Evolutionary conservation across 2,888 invertebrate species (phyloP), one percentile per base, ranked within the genome.

Genomic region (Hanleya hanleyi): DNA sequence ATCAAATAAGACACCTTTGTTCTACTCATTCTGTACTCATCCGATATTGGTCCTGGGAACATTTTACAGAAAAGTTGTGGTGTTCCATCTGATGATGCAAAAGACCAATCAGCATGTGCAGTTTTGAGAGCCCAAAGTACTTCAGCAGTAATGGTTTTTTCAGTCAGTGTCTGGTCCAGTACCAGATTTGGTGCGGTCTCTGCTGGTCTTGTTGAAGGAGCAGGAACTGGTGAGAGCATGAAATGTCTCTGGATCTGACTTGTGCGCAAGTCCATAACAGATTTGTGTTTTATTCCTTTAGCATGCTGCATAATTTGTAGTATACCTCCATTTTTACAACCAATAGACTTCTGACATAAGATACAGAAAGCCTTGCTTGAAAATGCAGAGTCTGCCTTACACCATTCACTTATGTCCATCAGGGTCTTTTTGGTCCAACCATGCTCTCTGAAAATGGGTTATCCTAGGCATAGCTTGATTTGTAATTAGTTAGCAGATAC

Each of bases 1-100:
- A 78, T 50, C 35, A 74, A 15, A 70, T 78, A 76, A 15, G 74
- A 78, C 9, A 76, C 65, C 68, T 76, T 78, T 18, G 69, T 47
- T 67, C 64, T 68, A 69, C 75, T 74, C 74, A 76, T 71, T 49
- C 73, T 49, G 41, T 76, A 78, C 32, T 70, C 69, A 32, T 72
- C 57, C 33, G 69, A 29, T 12, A 71, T 38, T 37, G 22, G 32
- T 26, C 70, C 71, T 26, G 73, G 71, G 51, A 78, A 78, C 74
- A 78, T 78, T 7, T 61, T 26, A 18, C 71, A 33, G 50, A 76
- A 76, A 15, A 72, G 62, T 15, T 26, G 18, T 9, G 35, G 61
- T 36, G 73, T 47, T 22, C 61, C 71, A 64, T 72, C 70, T 51
- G 67, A 74, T 61, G 74, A 77, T 38, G 62, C 66, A 35, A 68